Evolutionary conservation across 2,797 vertebrate genomes (phyloP).

Genomic region (Peromyscus attwateri): DNA sequence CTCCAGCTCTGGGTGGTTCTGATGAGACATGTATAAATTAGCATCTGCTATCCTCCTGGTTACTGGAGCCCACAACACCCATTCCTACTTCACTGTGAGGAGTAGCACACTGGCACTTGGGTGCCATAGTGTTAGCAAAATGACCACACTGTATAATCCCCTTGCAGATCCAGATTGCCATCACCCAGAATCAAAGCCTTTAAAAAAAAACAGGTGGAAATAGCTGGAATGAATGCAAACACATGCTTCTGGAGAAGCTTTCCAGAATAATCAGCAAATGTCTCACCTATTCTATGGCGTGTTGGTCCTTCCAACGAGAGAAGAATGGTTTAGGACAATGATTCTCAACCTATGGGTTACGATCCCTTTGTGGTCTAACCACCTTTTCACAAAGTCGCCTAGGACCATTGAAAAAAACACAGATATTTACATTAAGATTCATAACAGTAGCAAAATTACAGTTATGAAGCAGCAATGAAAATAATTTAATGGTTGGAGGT

Average conservation of each 20-base stretch:
- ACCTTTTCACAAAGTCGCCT: background rate
- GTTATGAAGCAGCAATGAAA: background rate
- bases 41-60: background rate
- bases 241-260: background rate
- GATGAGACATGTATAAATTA: background rate
- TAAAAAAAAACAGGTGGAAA: background rate
- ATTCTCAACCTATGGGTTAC: background rate
- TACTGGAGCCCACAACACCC: background rate
- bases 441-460: background rate
- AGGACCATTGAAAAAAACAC: background rate
- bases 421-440: background rate
- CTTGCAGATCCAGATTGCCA: background rate
- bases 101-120: background rate
- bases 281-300: background rate
- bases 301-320: background rate
- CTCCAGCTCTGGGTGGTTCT: background rate
- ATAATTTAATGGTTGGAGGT: background rate
- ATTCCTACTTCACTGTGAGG: background rate
- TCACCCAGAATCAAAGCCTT: slow-evolving; percentile 6
- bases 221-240: background rate
- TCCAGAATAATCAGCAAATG: slow-evolving; percentile 50
- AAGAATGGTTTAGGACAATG: background rate
- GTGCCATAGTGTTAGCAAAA: background rate
- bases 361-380: background rate
- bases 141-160: background rate